phyloP scores from a whole-genome alignment of 2,888 invertebrate species.

The Plebejus anna region DNA sequence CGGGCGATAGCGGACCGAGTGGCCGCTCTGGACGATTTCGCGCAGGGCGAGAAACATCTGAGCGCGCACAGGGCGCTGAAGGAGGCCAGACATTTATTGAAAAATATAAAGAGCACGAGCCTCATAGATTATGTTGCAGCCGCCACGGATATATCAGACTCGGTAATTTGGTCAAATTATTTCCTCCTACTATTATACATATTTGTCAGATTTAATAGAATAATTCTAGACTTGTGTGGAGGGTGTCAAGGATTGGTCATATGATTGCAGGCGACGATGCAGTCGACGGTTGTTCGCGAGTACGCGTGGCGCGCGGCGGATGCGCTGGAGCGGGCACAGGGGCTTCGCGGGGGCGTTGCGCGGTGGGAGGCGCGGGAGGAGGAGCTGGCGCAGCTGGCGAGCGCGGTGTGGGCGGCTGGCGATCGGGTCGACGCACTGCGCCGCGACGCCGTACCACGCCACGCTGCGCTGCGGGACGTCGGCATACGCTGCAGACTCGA shows the following conservation, averaged over 20 bases:
- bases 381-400: slow-evolving; percentile 67
- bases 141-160: slow-evolving; percentile 64
- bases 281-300: slow-evolving; percentile 66
- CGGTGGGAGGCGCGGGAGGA: slow-evolving; percentile 63
- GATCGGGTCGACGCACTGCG: slow-evolving; percentile 73
- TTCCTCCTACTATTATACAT: neutral
- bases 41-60: slow-evolving; percentile 66
- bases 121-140: slow-evolving; percentile 61
- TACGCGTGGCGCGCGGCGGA: slow-evolving; percentile 62
- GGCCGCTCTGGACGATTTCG: slow-evolving; percentile 72
- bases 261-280: slow-evolving; percentile 59
- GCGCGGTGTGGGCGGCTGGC: slow-evolving; percentile 68
- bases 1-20: slow-evolving; percentile 58
- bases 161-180: slow-evolving; percentile 47
- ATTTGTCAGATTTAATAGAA: neutral
- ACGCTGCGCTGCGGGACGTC: slow-evolving; percentile 51
- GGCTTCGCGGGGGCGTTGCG: slow-evolving; percentile 48
- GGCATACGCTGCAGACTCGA: slow-evolving; percentile 59
- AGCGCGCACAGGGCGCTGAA: slow-evolving; percentile 69
- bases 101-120: slow-evolving; percentile 60
- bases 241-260: neutral
- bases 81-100: slow-evolving; percentile 64
- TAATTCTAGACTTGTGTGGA: neutral
- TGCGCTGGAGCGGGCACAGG: slow-evolving; percentile 48
- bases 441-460: slow-evolving; percentile 59